Evolutionary conservation across 2,113 vertebrate species (phyloP).

Genomic region (Gallinago undulata): DNA sequence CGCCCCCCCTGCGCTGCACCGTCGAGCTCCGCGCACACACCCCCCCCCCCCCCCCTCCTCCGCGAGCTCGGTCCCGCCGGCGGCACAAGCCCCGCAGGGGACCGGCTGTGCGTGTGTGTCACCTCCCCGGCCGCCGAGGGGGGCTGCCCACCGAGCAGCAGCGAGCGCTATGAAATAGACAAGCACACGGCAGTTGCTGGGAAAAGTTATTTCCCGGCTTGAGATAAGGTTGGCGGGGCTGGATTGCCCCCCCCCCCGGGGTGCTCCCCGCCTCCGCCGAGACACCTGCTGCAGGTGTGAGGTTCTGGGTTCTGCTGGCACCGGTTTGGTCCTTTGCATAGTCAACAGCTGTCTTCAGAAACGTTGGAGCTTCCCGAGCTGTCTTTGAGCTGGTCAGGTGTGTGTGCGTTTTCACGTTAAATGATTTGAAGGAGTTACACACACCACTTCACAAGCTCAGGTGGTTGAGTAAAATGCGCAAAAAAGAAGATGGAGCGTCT

Average conservation of each 20-base stretch:
- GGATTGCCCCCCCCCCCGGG: rapidly evolving
- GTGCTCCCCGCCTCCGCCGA: not conserved
- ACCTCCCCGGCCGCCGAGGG: not conserved
- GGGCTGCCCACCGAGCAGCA: rapidly evolving
- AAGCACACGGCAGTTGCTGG: not conserved
- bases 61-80: too few relatives aligned
- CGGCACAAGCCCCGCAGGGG: not conserved
- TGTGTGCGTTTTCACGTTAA: not conserved
- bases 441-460: not conserved
- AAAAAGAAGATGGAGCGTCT: not conserved
- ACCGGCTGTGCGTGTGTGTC: not conserved
- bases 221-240: rapidly evolving
- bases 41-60: too few relatives aligned
- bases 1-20: not conserved
- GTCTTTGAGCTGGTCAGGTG: not conserved
- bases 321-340: not conserved
- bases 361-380: not conserved
- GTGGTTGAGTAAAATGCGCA: not conserved
- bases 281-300: not conserved
- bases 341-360: not conserved
- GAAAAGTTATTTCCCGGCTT: not conserved
- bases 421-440: not conserved
- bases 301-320: not conserved
- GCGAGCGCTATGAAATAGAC: rapidly evolving
- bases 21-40: too few relatives aligned